Percentiles rank a stretch among this genome's conserved stretches.
Evolutionary conservation across 2,797 vertebrate genomes (phyloP).

Genomic region (Gallinago solitaria): DNA sequence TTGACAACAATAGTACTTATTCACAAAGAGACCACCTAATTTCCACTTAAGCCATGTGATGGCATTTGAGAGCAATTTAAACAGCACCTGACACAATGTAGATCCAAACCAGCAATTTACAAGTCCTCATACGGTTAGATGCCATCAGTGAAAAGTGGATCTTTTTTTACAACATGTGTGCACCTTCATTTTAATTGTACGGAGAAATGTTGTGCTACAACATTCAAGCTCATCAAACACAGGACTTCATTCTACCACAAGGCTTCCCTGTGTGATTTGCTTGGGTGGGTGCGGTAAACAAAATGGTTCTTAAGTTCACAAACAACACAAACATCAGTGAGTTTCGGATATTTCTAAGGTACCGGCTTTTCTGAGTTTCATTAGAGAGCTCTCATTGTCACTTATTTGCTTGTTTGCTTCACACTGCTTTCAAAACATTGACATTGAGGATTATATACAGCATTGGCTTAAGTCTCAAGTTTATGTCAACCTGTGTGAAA

Average conservation of each 20-base stretch:
- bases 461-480: neutral
- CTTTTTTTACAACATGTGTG: neutral
- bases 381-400: neutral
- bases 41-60: neutral
- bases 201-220: neutral
- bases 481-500: neutral
- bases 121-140: neutral
- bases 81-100: neutral
- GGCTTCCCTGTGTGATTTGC: neutral
- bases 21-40: neutral
- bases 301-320: neutral
- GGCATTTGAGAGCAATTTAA: neutral
- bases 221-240: neutral
- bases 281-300: neutral
- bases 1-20: neutral
- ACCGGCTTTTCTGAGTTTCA: neutral
- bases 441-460: neutral
- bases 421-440: neutral
- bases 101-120: neutral
- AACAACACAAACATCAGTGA: neutral
- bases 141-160: neutral
- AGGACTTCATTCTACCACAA: neutral
- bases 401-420: neutral
- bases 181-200: neutral
- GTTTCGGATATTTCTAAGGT: neutral